Evolutionary conservation across 2,113 vertebrate species (phyloP), one percentile per base, ranked within the genome.

Genomic region (Turnix velox): DNA sequence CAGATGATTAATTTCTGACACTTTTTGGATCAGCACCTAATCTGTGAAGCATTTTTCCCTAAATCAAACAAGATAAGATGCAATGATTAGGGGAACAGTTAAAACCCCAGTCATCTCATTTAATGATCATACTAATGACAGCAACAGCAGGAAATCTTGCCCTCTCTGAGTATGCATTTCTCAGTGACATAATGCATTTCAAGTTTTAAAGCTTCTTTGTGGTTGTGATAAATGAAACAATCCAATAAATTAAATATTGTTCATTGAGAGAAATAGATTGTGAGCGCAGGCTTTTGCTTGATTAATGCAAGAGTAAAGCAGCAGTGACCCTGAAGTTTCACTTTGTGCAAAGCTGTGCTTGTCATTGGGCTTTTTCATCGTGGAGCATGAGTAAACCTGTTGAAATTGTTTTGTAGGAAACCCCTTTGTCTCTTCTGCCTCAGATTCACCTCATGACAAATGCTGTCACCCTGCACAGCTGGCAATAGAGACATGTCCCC

Each of bases 1-100:
- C 7, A 39, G 45, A 28, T 72, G 84, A 93, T 86, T 77, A 49
- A 93, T 75, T 94, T 93, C 59, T 84, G 61, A 58, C 43, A 72
- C 72, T 69, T 89, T 93, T 37, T 90, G 52, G 42, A 83, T 51
- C 4, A 10, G 30, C 4, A 3, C 74, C 30, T 30, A 65, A n/a
- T 12, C 63, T 8, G 4, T 58, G 46, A 83, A 92, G 46, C 18
- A 28, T 89, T 78, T 68, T 80, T 12, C 57, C 55, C 16, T 74
- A 75, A 73, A 37, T 52, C 75, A 86, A 88, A 62, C 55, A 91
- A 87, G 78, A 68, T 51, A 78, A 35, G 68, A 90, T 51, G 82
- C 57, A 93, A 89, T 37, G 33, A 90, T 86, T 84, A 72, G 62
- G 74, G 77, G 43, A 93, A 87, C 65, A 69, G 68, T 75, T 95